A percentile compares a stretch with the other conserved stretches of the same genome.
These are phyloP conservation scores for Mesodorylaimus sp. DNA, from an alignment of 2,888 invertebrate genomes.

Conservation along the genomic window DNA sequence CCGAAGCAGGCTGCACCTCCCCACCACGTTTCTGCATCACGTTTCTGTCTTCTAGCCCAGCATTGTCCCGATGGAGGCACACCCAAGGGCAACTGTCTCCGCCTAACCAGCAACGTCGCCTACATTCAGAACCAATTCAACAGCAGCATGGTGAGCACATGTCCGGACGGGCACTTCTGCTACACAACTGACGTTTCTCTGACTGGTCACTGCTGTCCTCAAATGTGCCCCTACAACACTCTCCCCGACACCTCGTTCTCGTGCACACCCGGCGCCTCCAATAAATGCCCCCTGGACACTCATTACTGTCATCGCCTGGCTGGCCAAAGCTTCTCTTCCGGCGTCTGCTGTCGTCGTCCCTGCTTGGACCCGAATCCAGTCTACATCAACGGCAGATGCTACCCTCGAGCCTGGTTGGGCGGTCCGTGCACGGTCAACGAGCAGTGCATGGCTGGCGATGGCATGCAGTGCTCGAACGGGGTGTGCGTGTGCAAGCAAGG, in stretches of 20 bases:
- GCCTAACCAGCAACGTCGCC: not conserved
- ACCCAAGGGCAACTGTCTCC: not conserved
- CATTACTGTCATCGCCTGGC: constrained; percentile 2
- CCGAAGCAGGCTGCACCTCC: too few species aligned
- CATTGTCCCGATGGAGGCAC: not conserved
- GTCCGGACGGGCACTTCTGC: not conserved
- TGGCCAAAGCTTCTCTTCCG: not conserved
- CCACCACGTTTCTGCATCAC: too few species aligned
- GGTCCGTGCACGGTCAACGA: not conserved
- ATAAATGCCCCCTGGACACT: not conserved
- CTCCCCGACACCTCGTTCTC: not conserved
- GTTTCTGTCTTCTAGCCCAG: not conserved
- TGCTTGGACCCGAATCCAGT: not conserved
- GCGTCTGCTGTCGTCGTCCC: not conserved
- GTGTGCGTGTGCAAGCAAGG: not conserved
- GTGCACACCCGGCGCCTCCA: not conserved
- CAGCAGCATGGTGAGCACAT: not conserved
- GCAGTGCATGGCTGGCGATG: constrained; percentile 2
- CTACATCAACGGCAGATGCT: not conserved
- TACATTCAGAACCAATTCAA: not conserved
- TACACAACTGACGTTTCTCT: not conserved
- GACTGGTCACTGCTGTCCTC: not conserved
- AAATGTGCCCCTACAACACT: not conserved
- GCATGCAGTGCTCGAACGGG: constrained; percentile 3
- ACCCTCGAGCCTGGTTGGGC: not conserved